These are phyloP conservation scores for Dastarcus helophoroides DNA, from an alignment of 2,888 invertebrate species.

Conservation along the genomic window DNA sequence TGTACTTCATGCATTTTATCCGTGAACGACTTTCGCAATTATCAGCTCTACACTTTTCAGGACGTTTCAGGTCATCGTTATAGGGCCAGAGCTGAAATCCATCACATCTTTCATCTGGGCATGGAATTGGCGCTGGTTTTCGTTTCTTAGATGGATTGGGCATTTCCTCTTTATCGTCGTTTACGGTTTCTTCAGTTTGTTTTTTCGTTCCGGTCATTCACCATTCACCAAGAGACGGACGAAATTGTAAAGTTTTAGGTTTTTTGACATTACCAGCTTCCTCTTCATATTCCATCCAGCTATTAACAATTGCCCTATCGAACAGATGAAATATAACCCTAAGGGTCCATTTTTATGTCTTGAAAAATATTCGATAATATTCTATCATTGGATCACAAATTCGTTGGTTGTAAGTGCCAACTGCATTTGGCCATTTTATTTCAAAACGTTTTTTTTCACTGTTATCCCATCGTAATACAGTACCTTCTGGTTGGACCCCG, in stretches of 20 bases:
- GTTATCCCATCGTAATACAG: constrained; percentile 12
- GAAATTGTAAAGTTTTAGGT: too few species aligned
- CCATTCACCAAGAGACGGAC: too few species aligned
- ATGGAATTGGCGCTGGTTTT: constrained; percentile 1
- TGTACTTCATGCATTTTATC: constrained; percentile 1
- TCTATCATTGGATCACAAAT: constrained; percentile 22
- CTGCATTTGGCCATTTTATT: too few species aligned
- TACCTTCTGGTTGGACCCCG: constrained; percentile 17
- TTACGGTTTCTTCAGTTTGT: background rate
- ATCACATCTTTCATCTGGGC: constrained; percentile 1
- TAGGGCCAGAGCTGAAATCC: background rate
- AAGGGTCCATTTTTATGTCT: constrained; percentile 22
- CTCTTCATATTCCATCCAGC: constrained; percentile 17
- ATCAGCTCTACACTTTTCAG: constrained; percentile 2
- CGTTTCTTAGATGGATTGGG: background rate
- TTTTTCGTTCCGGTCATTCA: constrained; percentile 1
- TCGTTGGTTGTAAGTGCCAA: constrained; percentile 19
- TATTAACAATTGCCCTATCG: constrained; percentile 14
- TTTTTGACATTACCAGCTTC: constrained; percentile 3
- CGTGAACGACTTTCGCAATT: constrained; percentile 4
- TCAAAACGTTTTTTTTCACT: too few species aligned
- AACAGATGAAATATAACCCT: constrained; percentile 18
- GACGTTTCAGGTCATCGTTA: constrained; percentile 2
- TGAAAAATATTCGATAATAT: constrained; percentile 18
- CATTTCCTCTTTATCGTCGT: too few species aligned